Evolutionary conservation across 2,797 vertebrate species (phyloP), one percentile per base, ranked within the genome.

Genomic region (Esox masquinongy): DNA sequence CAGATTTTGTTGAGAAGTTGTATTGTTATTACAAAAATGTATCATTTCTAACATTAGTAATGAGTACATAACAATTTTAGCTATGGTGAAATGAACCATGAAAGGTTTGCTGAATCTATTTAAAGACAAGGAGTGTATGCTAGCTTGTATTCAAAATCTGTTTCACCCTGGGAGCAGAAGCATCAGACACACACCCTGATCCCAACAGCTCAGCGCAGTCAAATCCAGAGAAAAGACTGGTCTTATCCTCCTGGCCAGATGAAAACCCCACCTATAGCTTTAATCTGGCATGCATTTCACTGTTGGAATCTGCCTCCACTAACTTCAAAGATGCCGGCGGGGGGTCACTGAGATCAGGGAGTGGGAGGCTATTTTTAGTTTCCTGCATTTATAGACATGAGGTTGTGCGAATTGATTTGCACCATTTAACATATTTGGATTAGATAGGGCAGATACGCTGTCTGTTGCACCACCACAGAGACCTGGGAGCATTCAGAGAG

Each of bases 251-350:
- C 72, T 70, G 59, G 14, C 77, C 12, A 51, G 24, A 61, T 61
- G 4, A 70, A 61, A 53, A 34, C 34, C 26, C 49, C 22, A 43
- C 63, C 70, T 31, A 43, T 11, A 19, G 11, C 71, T 69, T 31
- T 67, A 39, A 68, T 70, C 68, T 36, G 31, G 63, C 56, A 59
- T 51, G 67, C 49, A 68, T 74, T 69, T 49, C 56, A 61, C 68
- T 29, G 43, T 36, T 47, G 39, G 63, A 70, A 70, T 34, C 53
- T 50, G 39, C 73, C 59, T 39, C 53, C 49, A 59, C 66, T 36
- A 68, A 77, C 76, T 59, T 77, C 76, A 77, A 77, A 77, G 76
- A 67, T 22, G 34, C 70, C 1, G 7, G 29, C 26, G 2, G 36
- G 36, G 53, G 51, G 43, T 73, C 31, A 56, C 49, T 63, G n/a